These are phyloP conservation scores for Diabrotica virgifera DNA, from an alignment of 1,140 invertebrate genomes.

Conservation along the genomic window DNA sequence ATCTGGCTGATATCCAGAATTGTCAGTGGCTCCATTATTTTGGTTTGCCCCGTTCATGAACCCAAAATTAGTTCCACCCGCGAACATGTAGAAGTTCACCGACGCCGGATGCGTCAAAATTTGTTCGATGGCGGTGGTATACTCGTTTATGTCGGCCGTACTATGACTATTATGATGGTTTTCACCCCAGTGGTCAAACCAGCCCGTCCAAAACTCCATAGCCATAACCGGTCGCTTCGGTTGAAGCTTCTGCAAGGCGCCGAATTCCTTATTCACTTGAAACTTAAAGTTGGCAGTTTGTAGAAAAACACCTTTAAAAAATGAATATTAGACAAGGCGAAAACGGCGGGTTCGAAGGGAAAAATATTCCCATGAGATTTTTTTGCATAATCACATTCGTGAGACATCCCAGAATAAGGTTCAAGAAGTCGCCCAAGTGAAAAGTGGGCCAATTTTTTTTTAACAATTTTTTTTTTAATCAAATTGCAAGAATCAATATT, in stretches of 20 bases:
- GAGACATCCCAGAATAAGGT: too few relatives aligned
- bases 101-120: slow-evolving; percentile 50
- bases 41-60: slow-evolving; percentile 64
- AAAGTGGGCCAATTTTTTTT: too few relatives aligned
- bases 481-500: too few relatives aligned
- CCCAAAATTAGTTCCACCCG: slow-evolving; percentile 69
- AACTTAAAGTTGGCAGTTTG: slow-evolving; percentile 57
- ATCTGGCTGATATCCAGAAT: slow-evolving; percentile 45
- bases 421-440: too few relatives aligned
- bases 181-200: slow-evolving; percentile 55
- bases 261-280: slow-evolving; percentile 44
- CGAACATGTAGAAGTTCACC: slow-evolving; percentile 70
- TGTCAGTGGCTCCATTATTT: slow-evolving; percentile 23
- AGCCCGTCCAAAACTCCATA: slow-evolving; percentile 65
- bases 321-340: too few relatives aligned
- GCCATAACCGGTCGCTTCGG: slow-evolving; percentile 57
- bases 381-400: too few relatives aligned
- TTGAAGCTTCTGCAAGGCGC: slow-evolving; percentile 49
- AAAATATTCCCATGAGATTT: too few relatives aligned
- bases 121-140: slow-evolving; percentile 27
- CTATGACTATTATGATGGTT: too few relatives aligned
- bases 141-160: slow-evolving; percentile 23
- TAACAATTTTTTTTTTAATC: too few relatives aligned
- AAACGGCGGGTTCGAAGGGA: too few relatives aligned
- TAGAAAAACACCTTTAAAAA: slow-evolving; percentile 32